Evolutionary conservation across 2,888 invertebrate genomes (phyloP).

Genomic region (Phlogophora meticulosa): DNA sequence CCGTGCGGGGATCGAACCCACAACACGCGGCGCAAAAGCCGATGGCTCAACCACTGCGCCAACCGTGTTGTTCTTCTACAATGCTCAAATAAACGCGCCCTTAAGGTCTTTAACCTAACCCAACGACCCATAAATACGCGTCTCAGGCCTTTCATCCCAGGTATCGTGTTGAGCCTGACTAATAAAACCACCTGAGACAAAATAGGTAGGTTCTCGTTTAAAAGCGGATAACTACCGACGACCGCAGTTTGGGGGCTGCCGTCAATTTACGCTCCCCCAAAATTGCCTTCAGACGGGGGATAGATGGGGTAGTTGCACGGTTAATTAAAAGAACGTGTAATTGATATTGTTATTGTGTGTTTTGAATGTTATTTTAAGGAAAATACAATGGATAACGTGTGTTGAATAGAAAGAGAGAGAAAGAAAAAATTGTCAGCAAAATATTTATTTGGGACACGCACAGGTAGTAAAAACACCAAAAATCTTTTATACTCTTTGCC

Average conservation of each 20-base stretch:
- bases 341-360: conserved; percentile 16
- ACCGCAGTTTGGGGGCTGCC: conserved; percentile 38
- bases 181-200: conserved; percentile 62
- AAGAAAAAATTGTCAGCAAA: too few species aligned
- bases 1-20: too few species aligned
- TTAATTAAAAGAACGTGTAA: conserved; percentile 44
- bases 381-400: too few species aligned
- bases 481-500: too few species aligned
- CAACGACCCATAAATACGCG: conserved; percentile 38
- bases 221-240: conserved; percentile 35
- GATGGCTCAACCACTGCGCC: too few species aligned
- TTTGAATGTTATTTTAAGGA: not conserved
- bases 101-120: conserved; percentile 9
- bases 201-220: conserved; percentile 25
- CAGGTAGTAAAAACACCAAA: too few species aligned
- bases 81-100: conserved; percentile 1
- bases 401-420: too few species aligned
- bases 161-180: conserved; percentile 35
- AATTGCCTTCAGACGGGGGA: conserved; percentile 29
- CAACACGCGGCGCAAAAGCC: too few species aligned
- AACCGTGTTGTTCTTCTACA: too few species aligned
- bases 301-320: not conserved
- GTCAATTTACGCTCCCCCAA: conserved; percentile 46
- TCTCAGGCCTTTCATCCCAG: conserved; percentile 12
- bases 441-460: too few species aligned